These are phyloP conservation scores for Malurus alboscapulatus DNA, from an alignment of 2,113 vertebrate genomes.

Conservation along the genomic window DNA sequence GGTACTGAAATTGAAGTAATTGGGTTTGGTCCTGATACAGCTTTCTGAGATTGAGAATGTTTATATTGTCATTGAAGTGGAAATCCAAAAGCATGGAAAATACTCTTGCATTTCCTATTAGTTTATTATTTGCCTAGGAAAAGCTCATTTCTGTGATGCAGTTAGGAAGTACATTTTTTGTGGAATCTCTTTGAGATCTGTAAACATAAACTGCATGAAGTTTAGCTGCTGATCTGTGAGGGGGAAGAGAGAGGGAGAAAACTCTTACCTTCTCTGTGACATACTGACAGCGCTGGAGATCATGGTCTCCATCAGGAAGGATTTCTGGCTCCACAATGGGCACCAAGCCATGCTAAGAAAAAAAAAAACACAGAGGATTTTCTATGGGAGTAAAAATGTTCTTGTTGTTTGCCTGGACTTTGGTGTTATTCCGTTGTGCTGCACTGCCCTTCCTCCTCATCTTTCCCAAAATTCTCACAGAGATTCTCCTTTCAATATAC, in stretches of 20 bases:
- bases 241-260: neutral
- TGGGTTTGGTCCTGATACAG: neutral
- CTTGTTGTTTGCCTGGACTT: neutral
- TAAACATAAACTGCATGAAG: neutral
- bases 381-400: neutral
- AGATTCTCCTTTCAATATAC: neutral
- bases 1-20: neutral
- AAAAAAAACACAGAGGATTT: neutral
- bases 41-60: neutral
- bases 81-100: neutral
- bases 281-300: constrained; percentile 91
- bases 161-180: neutral
- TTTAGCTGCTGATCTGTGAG: neutral
- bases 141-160: neutral
- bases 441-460: neutral
- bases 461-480: neutral
- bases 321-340: constrained; percentile 97
- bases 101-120: neutral
- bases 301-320: constrained; percentile 90
- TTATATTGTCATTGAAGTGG: neutral
- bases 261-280: constrained; percentile 88
- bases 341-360: constrained; percentile 86
- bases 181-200: neutral
- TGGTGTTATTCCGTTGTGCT: neutral
- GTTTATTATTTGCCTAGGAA: neutral